Conservation (phyloP, 2,888 invertebrate species). For the Nebria salina region DNA sequence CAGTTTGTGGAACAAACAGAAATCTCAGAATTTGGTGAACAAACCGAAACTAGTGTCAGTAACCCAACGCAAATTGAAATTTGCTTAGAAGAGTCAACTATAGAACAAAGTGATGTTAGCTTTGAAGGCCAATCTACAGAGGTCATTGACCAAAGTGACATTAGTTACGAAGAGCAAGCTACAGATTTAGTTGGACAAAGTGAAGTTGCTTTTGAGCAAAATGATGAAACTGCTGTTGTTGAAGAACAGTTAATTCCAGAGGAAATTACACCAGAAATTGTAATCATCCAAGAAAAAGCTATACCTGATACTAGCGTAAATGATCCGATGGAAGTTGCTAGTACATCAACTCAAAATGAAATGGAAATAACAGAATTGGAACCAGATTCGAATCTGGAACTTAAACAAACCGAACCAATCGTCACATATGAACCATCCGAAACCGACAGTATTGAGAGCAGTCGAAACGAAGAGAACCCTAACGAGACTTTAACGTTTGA, state of each 20-base stretch:
- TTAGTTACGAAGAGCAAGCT: neutral
- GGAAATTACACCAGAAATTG: neutral
- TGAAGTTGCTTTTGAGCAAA: neutral
- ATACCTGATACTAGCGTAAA: constrained; percentile 19
- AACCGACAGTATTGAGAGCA: neutral
- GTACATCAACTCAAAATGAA: neutral
- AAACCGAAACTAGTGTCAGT: too few species aligned
- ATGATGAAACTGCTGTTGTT: neutral
- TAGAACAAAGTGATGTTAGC: neutral
- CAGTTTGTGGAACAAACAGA: too few species aligned
- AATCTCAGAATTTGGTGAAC: too few species aligned
- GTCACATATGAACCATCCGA: neutral
- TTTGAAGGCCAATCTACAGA: neutral
- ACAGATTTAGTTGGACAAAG: neutral
- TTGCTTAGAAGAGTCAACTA: neutral
- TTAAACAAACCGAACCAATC: constrained; percentile 13
- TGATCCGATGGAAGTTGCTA: constrained; percentile 17
- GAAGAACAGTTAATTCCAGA: neutral
- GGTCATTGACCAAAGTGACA: neutral
- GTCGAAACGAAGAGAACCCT: constrained; percentile 19
- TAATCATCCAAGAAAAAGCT: constrained; percentile 7
- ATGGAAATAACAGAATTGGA: constrained; percentile 9
- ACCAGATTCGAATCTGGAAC: neutral
- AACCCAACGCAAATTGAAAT: neutral
- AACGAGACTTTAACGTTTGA: constrained; percentile 24